A percentile compares a stretch with the other conserved stretches of the same genome.
Conservation (phyloP, 2,113 vertebrate species). For the Tupaia tana region DNA sequence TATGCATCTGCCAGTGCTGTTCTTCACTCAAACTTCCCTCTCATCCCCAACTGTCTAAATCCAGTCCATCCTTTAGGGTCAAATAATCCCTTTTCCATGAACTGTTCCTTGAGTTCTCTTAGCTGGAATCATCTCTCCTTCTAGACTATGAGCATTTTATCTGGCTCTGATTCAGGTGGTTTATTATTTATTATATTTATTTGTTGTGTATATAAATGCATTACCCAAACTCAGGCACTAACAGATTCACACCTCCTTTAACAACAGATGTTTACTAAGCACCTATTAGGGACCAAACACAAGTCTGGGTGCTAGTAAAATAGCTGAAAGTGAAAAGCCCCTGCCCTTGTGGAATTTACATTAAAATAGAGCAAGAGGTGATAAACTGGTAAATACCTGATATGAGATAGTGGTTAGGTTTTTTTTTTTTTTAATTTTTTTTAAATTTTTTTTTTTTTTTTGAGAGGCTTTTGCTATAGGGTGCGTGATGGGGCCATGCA, state of each 20-base stretch:
- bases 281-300: not conserved
- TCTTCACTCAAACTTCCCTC: not conserved
- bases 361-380: not conserved
- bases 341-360: not conserved
- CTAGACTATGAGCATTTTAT: not conserved
- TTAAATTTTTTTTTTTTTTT: not conserved
- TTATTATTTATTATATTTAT: not conserved
- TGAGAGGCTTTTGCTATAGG: too few relatives aligned
- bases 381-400: not conserved
- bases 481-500: too few relatives aligned
- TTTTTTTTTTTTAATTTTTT: not conserved
- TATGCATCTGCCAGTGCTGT: not conserved
- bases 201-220: not conserved
- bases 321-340: constrained; percentile 1
- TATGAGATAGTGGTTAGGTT: not conserved
- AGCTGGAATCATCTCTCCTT: not conserved
- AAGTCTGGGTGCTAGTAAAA: constrained; percentile 16
- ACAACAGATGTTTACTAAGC: not conserved
- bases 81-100: not conserved
- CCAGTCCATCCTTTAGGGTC: not conserved
- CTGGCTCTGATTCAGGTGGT: not conserved
- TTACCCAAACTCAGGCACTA: not conserved
- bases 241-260: not conserved
- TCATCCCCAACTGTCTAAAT: not conserved
- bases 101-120: not conserved